Evolutionary conservation across 1,140 invertebrate genomes (phyloP).

Genomic region (Neotoxoptera formosana): DNA sequence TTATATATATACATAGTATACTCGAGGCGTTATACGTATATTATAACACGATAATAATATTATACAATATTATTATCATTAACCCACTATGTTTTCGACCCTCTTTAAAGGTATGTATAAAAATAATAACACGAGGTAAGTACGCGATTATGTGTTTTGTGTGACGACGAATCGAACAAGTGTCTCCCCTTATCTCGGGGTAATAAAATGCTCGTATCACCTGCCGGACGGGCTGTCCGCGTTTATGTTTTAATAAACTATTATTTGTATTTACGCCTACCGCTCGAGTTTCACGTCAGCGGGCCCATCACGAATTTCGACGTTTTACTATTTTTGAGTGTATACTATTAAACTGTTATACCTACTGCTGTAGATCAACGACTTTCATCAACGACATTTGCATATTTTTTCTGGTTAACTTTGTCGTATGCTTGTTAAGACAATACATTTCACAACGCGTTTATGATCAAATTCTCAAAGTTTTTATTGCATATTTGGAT

Average conservation of each 20-base stretch:
- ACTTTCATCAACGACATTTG: no score
- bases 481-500: no score
- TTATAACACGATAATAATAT: not conserved
- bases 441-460: no score
- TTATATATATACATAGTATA: no score
- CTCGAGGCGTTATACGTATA: no score
- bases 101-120: not conserved
- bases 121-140: not conserved
- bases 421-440: no score
- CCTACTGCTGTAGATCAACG: no score
- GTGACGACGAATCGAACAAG: not conserved
- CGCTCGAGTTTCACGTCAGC: no score
- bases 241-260: not conserved
- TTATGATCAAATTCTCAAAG: no score
- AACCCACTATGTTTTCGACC: not conserved
- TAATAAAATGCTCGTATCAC: not conserved
- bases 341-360: no score
- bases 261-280: not conserved
- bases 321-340: not conserved
- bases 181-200: not conserved
- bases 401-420: no score
- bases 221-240: not conserved
- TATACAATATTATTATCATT: not conserved
- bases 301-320: not conserved
- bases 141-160: not conserved